Base-by-base conservation (phyloP, 2,797 vertebrate genomes). In the Platyrinchus mystaceus region DNA sequence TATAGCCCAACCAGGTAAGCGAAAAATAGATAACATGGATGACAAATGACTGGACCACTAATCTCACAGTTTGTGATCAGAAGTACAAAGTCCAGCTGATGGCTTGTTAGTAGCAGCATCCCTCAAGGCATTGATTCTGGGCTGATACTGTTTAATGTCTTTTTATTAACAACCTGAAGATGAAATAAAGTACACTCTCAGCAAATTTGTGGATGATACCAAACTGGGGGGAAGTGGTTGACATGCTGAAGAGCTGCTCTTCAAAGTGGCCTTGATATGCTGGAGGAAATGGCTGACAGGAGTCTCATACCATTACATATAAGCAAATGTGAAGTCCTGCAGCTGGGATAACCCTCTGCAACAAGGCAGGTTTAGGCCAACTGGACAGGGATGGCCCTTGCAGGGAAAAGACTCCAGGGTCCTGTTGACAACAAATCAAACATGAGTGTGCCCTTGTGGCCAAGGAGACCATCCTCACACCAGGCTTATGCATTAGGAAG, bases 21-120 rank as follows among this genome's bases (percentile, higher is more conserved):
- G 46, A 62, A 70, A 0, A 1, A 62, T 3, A 53, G 43, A 43
- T 39, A 56, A 71, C 0, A 2, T 5, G 19, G 56, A 7, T 56
- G 44, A 73, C 16, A 47, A 62, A 30, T 26, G 41, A 18, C 49
- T 68, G 67, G 46, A 71, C 17, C 6, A 27, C 39, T 36, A 27
- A 13, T 60, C 49, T 76, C 59, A 39, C 7, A 62, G 67, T 46
- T 39, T 84, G n/a, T 47, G 36, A 32, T 64, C 28, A 68, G 56
- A 62, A 60, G 28, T 34, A 41, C 28, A 1, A 74, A 77, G 44
- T 70, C 52, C 62, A 89, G 0, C 18, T 17, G 34, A 18, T 30
- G 12, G 13, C 10, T 90, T 36, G 26, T 53, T 77, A 77, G n/a
- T 39, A 22, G 16, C 1, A 2, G 22, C 24, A 86, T 59, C 14